Evolutionary conservation across 2,888 invertebrate genomes (phyloP), one percentile per base, ranked within the genome.

Genomic region (Cheiracanthium punctorium): DNA sequence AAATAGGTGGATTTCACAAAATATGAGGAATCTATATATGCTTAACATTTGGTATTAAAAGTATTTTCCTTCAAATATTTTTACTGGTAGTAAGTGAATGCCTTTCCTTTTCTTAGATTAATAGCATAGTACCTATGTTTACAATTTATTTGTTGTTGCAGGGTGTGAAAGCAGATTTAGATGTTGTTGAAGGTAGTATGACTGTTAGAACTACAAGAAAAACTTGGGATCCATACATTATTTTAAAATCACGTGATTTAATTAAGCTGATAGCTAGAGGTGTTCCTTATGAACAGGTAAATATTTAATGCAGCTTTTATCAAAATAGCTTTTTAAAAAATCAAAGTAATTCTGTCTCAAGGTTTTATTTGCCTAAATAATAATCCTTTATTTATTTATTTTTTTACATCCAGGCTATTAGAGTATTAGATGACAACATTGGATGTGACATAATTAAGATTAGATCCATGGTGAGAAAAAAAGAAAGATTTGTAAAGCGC

Each of bases 201-300:
- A 95, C 95, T 0, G 99, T 99, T 0, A 94, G 94, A 91, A 99
- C 99, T 0, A 98, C 98, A 0, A 93, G 93, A 14, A 98, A 98
- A 93, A 99, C 99, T 0, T 99, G 97, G 97, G 99, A 99, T 93
- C 99, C 99, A 0, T 99, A 96, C 90, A 96, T 98, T 77, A 96
- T 99, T 67, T 94, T 99, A 33, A 99, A 99, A 93, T 97, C 98
- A 0, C 94, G 99, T 88, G 99, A 99, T 92, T 94, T 99, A 93
- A 96, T 99, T 90, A 98, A 98, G 92, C 93, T 99, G 1, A 92
- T 99, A 90, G 96, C 98, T 0, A 93, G 99, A 89, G 98, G 98
- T 92, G 99, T 99, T 0, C 98, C 99, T 0, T 97, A 95, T 90
- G 99, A 99, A 92, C 98, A 99, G 92, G 98, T 98, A 1, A 7